phyloP scores from a whole-genome alignment of 1,140 invertebrate genomes.

The Drosophila persimilis region DNA sequence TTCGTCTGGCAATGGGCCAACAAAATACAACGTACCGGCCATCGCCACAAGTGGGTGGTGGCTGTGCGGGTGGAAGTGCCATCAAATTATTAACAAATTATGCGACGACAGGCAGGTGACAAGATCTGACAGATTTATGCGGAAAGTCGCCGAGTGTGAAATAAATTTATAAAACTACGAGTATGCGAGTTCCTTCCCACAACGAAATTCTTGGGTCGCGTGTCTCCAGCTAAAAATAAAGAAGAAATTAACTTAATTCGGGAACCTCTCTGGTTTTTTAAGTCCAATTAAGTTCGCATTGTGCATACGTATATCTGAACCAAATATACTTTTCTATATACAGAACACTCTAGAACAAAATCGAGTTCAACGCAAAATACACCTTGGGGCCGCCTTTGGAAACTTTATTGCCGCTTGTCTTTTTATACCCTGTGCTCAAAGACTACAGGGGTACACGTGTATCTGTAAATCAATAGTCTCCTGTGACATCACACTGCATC shows the following conservation, averaged over 20 bases:
- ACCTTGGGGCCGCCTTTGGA: no score
- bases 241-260: slow-evolving; percentile 22
- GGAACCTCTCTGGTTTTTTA: slow-evolving; percentile 16
- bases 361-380: no score
- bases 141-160: slow-evolving; percentile 15
- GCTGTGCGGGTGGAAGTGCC: slow-evolving; percentile 27
- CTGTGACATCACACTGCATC: no score
- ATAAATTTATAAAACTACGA: slow-evolving; percentile 26
- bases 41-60: slow-evolving; percentile 26
- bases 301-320: neutral
- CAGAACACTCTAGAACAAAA: neutral
- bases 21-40: slow-evolving; percentile 1
- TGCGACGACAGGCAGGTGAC: slow-evolving; percentile 60
- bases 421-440: no score
- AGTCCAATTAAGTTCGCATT: slow-evolving; percentile 17
- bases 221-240: slow-evolving; percentile 31
- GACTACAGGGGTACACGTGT: no score
- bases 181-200: neutral
- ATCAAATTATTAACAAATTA: slow-evolving; percentile 63
- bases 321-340: neutral
- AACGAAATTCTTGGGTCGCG: slow-evolving; percentile 19
- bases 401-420: no score
- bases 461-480: no score
- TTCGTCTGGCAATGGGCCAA: slow-evolving; percentile 32
- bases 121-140: slow-evolving; percentile 59